Evolutionary conservation across 2,797 vertebrate species (phyloP).

Genomic region (Poeciliopsis gracilis): DNA sequence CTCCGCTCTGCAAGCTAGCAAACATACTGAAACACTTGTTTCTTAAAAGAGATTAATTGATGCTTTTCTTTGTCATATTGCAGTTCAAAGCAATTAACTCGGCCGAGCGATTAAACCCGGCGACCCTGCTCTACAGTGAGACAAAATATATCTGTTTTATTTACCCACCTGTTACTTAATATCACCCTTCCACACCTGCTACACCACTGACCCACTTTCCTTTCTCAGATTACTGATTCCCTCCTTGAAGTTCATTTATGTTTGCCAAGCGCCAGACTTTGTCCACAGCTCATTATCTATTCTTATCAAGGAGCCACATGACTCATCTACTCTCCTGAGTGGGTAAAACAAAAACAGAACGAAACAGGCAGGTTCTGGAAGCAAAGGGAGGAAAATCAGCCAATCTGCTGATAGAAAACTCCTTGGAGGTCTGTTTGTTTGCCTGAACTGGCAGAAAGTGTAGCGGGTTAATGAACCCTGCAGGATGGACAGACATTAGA

Average conservation of each 20-base stretch:
- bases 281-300: constrained; percentile 5
- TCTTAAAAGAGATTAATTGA: background rate
- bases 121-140: background rate
- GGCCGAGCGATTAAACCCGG: background rate
- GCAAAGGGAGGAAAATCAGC: background rate
- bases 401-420: background rate
- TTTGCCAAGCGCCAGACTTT: background rate
- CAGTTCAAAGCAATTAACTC: background rate
- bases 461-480: constrained; percentile 37
- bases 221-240: background rate
- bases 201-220: constrained; percentile 2
- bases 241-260: background rate
- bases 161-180: constrained; percentile 38
- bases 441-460: constrained; percentile 18
- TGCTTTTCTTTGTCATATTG: background rate
- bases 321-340: constrained; percentile 23
- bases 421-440: constrained; percentile 35
- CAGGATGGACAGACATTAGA: background rate
- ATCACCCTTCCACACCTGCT: constrained; percentile 1
- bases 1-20: background rate
- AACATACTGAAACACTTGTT: background rate
- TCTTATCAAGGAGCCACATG: constrained; percentile 35
- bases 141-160: background rate
- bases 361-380: background rate
- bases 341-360: background rate